These are phyloP conservation scores for Brachylomia viminalis DNA, from an alignment of 2,888 invertebrate species.

Conservation along the genomic window DNA sequence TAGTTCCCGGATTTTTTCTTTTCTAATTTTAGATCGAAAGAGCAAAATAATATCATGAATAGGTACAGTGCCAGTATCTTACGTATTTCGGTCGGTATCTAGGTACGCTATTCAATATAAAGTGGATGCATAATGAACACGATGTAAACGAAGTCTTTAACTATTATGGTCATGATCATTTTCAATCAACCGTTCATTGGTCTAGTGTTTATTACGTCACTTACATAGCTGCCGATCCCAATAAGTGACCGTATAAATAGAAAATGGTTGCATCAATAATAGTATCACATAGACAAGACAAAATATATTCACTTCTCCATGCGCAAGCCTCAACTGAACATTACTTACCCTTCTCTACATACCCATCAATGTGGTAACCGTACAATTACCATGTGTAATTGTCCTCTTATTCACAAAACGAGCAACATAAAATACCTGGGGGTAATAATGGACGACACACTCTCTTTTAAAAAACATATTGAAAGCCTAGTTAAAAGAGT, in stretches of 20 bases:
- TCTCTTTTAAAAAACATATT: no score
- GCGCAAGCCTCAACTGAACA: no score
- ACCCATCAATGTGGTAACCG: no score
- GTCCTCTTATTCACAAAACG: no score
- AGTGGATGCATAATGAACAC: slow-evolving; percentile 30
- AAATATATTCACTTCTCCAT: no score
- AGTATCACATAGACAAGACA: no score
- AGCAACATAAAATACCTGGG: no score
- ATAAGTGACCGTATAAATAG: background rate
- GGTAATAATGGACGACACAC: no score
- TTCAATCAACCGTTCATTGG: slow-evolving; percentile 23
- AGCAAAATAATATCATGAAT: slow-evolving; percentile 2
- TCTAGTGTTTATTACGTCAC: background rate
- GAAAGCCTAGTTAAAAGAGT: no score
- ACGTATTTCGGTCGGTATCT: slow-evolving; percentile 23
- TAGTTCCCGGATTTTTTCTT: slow-evolving; percentile 5
- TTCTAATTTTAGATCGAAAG: background rate
- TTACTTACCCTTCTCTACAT: no score
- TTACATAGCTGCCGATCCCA: background rate
- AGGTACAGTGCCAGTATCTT: slow-evolving; percentile 17
- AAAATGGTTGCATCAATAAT: background rate
- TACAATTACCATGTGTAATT: no score
- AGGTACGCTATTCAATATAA: slow-evolving; percentile 27
- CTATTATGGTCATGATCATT: slow-evolving; percentile 12
- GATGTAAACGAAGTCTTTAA: slow-evolving; percentile 19